Evolutionary conservation across 2,888 invertebrate species (phyloP), one percentile per base, ranked within the genome.

Genomic region (Sthenelais limicola): DNA sequence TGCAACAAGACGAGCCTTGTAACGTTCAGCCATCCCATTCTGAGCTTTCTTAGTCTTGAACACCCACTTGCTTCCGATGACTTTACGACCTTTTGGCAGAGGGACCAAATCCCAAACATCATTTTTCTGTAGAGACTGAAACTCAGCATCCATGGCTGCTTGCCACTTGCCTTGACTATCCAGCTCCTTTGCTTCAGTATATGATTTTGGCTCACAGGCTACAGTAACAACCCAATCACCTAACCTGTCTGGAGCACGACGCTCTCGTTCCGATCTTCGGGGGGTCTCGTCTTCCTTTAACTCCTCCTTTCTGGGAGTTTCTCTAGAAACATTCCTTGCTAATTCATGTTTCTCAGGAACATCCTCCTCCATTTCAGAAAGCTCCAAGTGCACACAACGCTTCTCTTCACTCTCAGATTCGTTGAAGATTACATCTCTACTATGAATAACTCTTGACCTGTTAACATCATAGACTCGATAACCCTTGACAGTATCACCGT

Each of bases 1-100:
- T 4, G 77, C 79, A 28, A 82, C 80, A 28, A 80, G 71, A 15
- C 79, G 30, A 7, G 72, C 75, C 68, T 81, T 79, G 73, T 74
- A 80, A 12, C 73, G 28, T 33, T 80, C 76, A 43, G 77, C 38
- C 24, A 12, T 35, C 1, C 80, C 78, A 51, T 75, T 71, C 5
- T 67, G 28, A 28, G 73, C 62, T 9, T 62, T 26, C 56, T 82
- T 80, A 12, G 73, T 68, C 66, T 74, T 77, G 49, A 76, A 77
- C 21, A 81, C 77, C 80, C 80, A 80, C 47, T 79, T 78, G 49
- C 77, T 58, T 0, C 75, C 73, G n/a, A 80, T 71, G 15, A 73
- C n/a, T 32, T 75, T 73, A 12, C 74, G 54, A n/a, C 73, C 73
- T 30, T 71, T 9, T 26, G 79, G 77, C 7, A 66, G 38, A 24